Conservation (phyloP, 2,888 invertebrate species). For the Trissoscelio sp. region DNA sequence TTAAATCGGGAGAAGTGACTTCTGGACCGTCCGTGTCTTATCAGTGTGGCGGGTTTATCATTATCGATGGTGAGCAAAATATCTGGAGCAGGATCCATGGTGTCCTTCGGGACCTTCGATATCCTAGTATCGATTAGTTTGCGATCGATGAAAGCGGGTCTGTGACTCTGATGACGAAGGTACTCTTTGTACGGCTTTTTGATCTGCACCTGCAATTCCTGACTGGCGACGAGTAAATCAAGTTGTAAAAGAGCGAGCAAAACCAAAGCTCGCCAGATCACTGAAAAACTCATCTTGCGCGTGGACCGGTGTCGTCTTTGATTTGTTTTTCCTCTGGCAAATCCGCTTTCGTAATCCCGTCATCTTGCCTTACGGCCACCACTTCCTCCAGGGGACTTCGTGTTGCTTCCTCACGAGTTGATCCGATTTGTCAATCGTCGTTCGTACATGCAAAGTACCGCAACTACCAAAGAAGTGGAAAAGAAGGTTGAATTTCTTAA, state of each 20-base stretch:
- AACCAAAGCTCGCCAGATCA: constrained; percentile 57
- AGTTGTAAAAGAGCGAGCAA: constrained; percentile 63
- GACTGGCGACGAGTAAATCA: constrained; percentile 22
- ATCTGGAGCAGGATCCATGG: not conserved
- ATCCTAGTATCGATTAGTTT: constrained; percentile 70
- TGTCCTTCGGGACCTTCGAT: constrained; percentile 13
- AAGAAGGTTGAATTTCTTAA: constrained; percentile 1
- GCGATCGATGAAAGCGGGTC: constrained; percentile 79
- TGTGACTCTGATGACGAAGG: constrained; percentile 78
- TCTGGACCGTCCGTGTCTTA: constrained; percentile 84
- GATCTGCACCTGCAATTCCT: constrained; percentile 48
- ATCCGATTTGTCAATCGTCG: constrained; percentile 32
- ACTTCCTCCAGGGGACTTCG: constrained; percentile 17
- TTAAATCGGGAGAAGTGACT: constrained; percentile 72
- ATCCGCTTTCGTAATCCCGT: constrained; percentile 44
- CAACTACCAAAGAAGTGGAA: not conserved
- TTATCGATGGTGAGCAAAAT: constrained; percentile 44
- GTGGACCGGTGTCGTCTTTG: not conserved
- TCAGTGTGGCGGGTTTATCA: constrained; percentile 76
- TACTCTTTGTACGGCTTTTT: constrained; percentile 74
- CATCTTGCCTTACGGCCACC: constrained; percentile 19
- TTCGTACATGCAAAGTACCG: not conserved
- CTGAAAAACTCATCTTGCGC: constrained; percentile 43
- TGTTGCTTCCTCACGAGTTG: constrained; percentile 26
- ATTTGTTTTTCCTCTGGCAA: constrained; percentile 8